Evolutionary conservation across 2,888 invertebrate species (phyloP).

Genomic region (Podabrus alpinus): DNA sequence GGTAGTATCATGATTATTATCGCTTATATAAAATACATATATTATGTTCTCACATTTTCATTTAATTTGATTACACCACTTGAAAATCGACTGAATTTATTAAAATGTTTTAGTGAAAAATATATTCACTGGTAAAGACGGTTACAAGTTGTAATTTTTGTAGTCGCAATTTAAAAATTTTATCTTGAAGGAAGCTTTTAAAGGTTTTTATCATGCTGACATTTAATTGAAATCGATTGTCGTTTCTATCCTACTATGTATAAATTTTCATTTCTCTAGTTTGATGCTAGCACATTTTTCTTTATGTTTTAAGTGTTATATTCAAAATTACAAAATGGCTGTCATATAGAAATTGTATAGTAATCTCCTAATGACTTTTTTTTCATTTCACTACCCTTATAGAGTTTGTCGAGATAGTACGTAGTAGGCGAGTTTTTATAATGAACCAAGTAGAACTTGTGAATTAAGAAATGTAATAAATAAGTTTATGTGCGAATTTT

Average conservation of each 20-base stretch:
- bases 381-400: conserved; percentile 6
- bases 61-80: neutral
- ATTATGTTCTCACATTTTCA: neutral
- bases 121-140: neutral
- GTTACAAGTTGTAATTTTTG: neutral
- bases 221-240: neutral
- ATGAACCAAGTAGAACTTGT: neutral
- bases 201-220: neutral
- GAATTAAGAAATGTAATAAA: neutral
- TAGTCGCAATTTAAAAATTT: neutral
- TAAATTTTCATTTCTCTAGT: neutral
- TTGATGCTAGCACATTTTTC: neutral
- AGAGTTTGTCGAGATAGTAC: conserved; percentile 5
- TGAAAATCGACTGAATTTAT: neutral
- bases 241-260: neutral
- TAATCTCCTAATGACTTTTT: conserved; percentile 9
- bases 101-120: neutral
- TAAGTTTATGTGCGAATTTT: neutral
- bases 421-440: conserved; percentile 8
- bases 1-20: neutral
- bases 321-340: conserved; percentile 1
- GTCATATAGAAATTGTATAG: neutral
- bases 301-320: neutral
- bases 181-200: neutral
- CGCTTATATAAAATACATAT: neutral